Conservation (phyloP, 2,113 vertebrate species). For the Tiliqua scincoides region DNA sequence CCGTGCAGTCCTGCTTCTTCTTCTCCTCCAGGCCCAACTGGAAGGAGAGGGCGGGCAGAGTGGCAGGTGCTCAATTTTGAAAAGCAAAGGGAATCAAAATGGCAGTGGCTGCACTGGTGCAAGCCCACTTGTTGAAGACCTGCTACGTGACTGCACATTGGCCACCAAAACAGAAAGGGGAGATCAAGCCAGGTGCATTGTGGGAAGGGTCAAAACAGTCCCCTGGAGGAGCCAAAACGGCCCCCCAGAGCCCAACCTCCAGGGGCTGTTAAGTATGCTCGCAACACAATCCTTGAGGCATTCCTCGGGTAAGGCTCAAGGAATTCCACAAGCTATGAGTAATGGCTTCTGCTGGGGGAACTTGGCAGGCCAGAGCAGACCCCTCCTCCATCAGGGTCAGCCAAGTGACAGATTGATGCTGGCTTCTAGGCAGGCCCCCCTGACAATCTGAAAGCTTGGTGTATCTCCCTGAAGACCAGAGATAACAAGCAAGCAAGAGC, state of each 20-base stretch:
- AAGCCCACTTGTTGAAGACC: too few relatives aligned
- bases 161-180: not conserved
- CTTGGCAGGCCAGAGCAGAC: conserved; percentile 8
- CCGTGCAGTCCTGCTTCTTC: too few relatives aligned
- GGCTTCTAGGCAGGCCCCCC: conserved; percentile 25
- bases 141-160: not conserved
- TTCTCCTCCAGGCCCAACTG: not conserved
- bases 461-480: conserved; percentile 12
- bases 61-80: not conserved
- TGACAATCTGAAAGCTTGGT: conserved; percentile 30
- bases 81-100: not conserved
- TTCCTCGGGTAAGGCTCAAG: conserved; percentile 23
- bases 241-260: not conserved
- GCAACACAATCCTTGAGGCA: conserved; percentile 40
- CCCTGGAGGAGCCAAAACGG: not conserved
- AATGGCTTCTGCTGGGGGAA: conserved; percentile 35
- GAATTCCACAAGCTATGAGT: conserved; percentile 36
- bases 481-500: not conserved
- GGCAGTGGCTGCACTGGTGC: too few relatives aligned
- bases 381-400: not conserved
- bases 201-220: too few relatives aligned
- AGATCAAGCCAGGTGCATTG: not conserved
- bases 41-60: not conserved
- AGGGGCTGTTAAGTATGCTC: rapidly evolving
- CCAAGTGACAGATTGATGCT: conserved; percentile 27